phyloP scores from a whole-genome alignment of 1,140 invertebrate species.

The Aphis craccivora region DNA sequence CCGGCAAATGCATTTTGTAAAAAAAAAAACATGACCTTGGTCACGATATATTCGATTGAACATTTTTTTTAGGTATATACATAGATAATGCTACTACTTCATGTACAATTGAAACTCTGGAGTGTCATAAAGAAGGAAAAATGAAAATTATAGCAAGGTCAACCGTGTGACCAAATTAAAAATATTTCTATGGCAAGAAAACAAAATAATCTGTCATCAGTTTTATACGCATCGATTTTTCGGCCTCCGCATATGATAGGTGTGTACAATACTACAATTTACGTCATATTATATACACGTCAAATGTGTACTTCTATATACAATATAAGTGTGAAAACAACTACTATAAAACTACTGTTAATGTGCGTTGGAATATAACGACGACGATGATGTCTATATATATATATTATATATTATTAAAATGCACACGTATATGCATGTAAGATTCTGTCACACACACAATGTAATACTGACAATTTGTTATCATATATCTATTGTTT shows the following conservation, averaged over 20 bases:
- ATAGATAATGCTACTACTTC: not conserved
- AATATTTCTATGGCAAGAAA: not conserved
- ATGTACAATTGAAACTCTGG: not conserved
- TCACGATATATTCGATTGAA: conserved; percentile 14
- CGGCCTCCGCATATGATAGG: not conserved
- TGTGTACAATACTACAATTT: not conserved
- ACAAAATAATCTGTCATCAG: not conserved
- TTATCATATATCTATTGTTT: conserved; percentile 23
- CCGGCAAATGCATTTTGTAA: conserved; percentile 1
- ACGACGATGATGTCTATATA: conserved; percentile 16
- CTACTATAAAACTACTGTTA: not conserved
- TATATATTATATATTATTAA: not conserved
- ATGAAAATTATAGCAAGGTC: not conserved
- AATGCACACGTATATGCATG: not conserved
- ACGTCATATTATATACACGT: not conserved
- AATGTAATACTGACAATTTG: not conserved
- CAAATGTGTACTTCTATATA: too few relatives aligned
- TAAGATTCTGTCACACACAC: not conserved
- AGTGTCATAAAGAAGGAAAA: not conserved
- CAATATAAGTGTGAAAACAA: conserved; percentile 17
- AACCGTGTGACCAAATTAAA: not conserved
- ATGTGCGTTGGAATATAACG: not conserved
- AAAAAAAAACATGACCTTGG: conserved; percentile 17
- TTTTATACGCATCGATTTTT: conserved; percentile 1
- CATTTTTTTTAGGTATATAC: not conserved